A percentile compares a stretch with the other conserved stretches of the same genome.
Conservation (phyloP, 1,140 invertebrate species). For the Apocrypta bakeri region DNA sequence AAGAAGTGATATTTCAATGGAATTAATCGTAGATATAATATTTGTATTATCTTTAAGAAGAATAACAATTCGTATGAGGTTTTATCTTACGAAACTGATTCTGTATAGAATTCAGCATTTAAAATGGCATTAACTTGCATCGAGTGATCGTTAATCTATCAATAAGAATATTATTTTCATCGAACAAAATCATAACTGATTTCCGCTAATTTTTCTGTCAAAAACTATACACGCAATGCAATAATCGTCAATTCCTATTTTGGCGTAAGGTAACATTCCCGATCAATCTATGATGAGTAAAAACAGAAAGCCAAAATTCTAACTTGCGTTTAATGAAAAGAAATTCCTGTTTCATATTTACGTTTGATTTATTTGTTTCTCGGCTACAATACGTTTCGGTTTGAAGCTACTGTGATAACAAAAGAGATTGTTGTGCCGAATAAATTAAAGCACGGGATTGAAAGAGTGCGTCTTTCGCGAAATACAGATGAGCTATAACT, state of each 20-base stretch:
- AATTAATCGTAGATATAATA: neutral
- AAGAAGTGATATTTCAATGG: slow-evolving; percentile 1
- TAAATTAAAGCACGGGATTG: slow-evolving; percentile 18
- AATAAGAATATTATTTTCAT: slow-evolving; percentile 18
- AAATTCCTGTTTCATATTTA: slow-evolving; percentile 9
- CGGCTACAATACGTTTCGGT: neutral
- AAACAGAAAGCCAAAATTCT: slow-evolving; percentile 20
- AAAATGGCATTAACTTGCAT: neutral
- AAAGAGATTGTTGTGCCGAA: slow-evolving; percentile 48
- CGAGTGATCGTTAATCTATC: slow-evolving; percentile 18
- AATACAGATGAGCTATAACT: slow-evolving; percentile 22
- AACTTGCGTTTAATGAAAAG: neutral
- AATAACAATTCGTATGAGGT: neutral
- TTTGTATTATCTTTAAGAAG: neutral
- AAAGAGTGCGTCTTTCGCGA: slow-evolving; percentile 7
- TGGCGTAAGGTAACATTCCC: slow-evolving; percentile 28
- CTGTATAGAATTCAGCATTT: neutral
- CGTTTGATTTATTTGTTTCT: neutral
- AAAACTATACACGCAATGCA: slow-evolving; percentile 7
- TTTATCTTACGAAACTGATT: slow-evolving; percentile 4
- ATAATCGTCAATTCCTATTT: slow-evolving; percentile 15
- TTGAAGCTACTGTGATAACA: slow-evolving; percentile 52
- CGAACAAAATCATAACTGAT: neutral
- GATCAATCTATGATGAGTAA: neutral
- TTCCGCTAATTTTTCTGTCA: neutral